Evolutionary conservation across 53 echinoderm and acorn worm genomes (phyloP).

Genomic region (Crossaster papposus): DNA sequence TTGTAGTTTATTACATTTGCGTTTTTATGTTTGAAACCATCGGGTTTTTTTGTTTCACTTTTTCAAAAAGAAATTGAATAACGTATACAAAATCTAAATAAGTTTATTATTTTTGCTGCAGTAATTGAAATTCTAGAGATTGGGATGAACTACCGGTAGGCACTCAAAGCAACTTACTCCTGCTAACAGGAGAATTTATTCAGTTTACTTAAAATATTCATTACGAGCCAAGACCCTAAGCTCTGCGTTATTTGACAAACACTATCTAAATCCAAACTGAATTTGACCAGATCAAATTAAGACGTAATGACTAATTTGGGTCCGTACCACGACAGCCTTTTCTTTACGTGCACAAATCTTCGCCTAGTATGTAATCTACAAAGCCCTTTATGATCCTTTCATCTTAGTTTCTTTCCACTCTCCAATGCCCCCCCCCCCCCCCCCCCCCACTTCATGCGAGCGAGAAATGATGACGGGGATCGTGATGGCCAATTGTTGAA

Average conservation of each 20-base stretch:
- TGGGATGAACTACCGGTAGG: background rate
- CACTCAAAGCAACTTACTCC: background rate
- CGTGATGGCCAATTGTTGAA: conserved; percentile 36
- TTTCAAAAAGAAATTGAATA: background rate
- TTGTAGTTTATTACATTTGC: too few species aligned
- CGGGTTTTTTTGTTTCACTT: background rate
- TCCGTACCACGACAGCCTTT: background rate
- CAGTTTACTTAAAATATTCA: conserved; percentile 41
- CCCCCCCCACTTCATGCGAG: conserved; percentile 12
- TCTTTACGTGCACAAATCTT: background rate
- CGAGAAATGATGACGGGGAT: background rate
- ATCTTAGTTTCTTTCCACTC: background rate
- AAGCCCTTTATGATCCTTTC: background rate
- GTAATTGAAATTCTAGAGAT: background rate
- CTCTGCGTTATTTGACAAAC: background rate
- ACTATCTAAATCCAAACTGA: conserved; percentile 23
- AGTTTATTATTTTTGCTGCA: background rate
- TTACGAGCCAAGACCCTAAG: background rate
- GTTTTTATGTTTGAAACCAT: too few species aligned
- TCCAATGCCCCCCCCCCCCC: background rate
- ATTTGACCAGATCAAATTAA: conserved; percentile 25
- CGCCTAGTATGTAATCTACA: background rate
- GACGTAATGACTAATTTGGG: conserved; percentile 41
- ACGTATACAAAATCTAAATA: background rate
- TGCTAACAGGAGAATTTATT: background rate